A percentile compares a stretch with the other conserved stretches of the same genome.
Conservation (phyloP, 2,797 vertebrate species). For the Brachymystax lenok region DNA sequence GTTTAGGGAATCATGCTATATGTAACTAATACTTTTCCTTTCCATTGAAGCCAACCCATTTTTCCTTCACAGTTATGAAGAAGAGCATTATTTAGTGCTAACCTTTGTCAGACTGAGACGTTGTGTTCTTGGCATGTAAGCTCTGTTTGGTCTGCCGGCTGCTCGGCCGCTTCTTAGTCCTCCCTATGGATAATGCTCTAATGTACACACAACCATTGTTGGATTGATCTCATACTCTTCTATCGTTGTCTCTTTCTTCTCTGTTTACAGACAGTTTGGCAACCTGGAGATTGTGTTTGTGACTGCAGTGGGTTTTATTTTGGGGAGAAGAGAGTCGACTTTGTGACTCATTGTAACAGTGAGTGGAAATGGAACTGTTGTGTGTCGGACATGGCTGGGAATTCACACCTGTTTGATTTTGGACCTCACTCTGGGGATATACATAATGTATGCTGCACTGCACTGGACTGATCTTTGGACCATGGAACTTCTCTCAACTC, state of each 20-base stretch:
- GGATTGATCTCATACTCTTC: no score
- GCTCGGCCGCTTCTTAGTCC: slow-evolving; percentile 13
- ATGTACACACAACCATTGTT: no score
- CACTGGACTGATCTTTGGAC: slow-evolving; percentile 41
- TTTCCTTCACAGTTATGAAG: background rate
- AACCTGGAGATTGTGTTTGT: slow-evolving; percentile 76
- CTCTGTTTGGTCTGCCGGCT: slow-evolving; percentile 29
- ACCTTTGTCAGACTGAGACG: background rate
- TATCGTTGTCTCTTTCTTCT: slow-evolving; percentile 14
- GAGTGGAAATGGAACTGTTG: slow-evolving; percentile 38
- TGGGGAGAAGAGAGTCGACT: slow-evolving; percentile 77
- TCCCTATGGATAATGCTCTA: no score
- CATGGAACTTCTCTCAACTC: slow-evolving; percentile 36
- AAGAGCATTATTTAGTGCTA: background rate
- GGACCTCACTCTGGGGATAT: slow-evolving; percentile 74
- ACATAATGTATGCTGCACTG: slow-evolving; percentile 79
- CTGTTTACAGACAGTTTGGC: slow-evolving; percentile 78
- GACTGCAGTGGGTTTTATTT: slow-evolving; percentile 85
- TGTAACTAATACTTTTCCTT: slow-evolving; percentile 1
- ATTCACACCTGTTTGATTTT: slow-evolving; percentile 46
- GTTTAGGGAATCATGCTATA: slow-evolving; percentile 7
- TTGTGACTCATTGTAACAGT: slow-evolving; percentile 71
- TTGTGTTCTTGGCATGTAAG: background rate
- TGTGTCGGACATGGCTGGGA: slow-evolving; percentile 27
- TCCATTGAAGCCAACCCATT: no score